A percentile compares a stretch with the other conserved stretches of the same genome.
Conservation (phyloP, 2,113 vertebrate species). For the Pachyramphus minor region DNA sequence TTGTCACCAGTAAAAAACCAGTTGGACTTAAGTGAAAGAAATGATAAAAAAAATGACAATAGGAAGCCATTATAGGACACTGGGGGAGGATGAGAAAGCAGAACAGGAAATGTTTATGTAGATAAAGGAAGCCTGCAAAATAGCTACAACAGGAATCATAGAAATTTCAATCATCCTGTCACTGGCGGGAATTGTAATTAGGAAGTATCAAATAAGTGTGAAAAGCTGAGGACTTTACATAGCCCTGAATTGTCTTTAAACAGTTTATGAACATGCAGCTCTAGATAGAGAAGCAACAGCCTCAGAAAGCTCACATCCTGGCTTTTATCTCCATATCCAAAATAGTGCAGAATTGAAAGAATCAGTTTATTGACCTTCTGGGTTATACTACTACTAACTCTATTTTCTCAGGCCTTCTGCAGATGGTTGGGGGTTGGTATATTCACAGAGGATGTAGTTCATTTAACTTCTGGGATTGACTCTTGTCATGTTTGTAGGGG, state of each 20-base stretch:
- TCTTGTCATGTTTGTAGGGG: background rate
- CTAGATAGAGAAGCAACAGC: background rate
- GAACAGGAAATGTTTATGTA: slow-evolving; percentile 71
- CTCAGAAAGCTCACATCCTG: background rate
- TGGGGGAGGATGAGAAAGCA: slow-evolving; percentile 51
- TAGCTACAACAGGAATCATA: slow-evolving; percentile 16
- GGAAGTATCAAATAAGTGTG: slow-evolving; percentile 9
- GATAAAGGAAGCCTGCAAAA: slow-evolving; percentile 68
- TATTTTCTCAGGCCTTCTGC: slow-evolving; percentile 57
- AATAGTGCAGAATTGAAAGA: background rate
- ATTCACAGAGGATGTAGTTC: slow-evolving; percentile 40
- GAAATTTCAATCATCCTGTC: slow-evolving; percentile 20
- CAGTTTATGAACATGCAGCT: background rate
- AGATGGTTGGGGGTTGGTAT: slow-evolving; percentile 18
- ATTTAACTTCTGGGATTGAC: slow-evolving; percentile 6
- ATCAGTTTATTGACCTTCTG: slow-evolving; percentile 30
- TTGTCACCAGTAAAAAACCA: background rate
- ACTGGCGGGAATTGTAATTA: background rate
- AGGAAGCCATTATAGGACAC: slow-evolving; percentile 29
- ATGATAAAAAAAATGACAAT: slow-evolving; percentile 7
- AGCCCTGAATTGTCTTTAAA: background rate
- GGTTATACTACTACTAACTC: background rate
- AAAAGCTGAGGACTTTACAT: background rate
- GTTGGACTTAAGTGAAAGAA: slow-evolving; percentile 25
- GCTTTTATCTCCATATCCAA: slow-evolving; percentile 4